Evolutionary conservation across 2,797 vertebrate genomes (phyloP).

Genomic region (Lacerta bilineata): DNA sequence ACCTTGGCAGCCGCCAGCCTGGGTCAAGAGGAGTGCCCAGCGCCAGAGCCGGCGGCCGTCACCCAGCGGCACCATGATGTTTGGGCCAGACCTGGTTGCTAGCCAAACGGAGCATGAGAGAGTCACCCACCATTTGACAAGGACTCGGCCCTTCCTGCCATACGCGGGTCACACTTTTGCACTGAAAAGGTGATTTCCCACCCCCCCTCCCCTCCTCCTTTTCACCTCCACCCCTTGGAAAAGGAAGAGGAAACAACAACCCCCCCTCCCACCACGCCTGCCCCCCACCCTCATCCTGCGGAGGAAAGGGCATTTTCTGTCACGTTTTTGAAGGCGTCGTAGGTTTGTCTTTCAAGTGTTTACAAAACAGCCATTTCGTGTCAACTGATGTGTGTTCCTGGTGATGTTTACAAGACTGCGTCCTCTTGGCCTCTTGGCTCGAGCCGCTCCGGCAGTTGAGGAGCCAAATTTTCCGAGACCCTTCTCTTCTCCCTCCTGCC

Average conservation of each 20-base stretch:
- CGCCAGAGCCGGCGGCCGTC: not conserved
- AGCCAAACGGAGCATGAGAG: slow-evolving; percentile 64
- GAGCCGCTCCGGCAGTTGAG: slow-evolving; percentile 66
- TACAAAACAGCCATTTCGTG: slow-evolving; percentile 78
- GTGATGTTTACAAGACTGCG: slow-evolving; percentile 82
- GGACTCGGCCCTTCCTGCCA: slow-evolving; percentile 42
- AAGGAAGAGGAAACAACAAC: slow-evolving; percentile 57
- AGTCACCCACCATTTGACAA: slow-evolving; percentile 44
- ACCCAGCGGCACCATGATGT: slow-evolving; percentile 53
- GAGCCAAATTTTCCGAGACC: slow-evolving; percentile 56
- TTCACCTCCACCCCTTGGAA: slow-evolving; percentile 74
- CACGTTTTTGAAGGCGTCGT: slow-evolving; percentile 69
- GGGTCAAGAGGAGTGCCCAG: slow-evolving; percentile 1
- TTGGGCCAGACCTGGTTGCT: slow-evolving; percentile 53
- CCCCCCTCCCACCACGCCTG: slow-evolving; percentile 45
- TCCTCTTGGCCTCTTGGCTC: slow-evolving; percentile 73
- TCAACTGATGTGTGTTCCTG: slow-evolving; percentile 80
- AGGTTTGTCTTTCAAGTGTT: slow-evolving; percentile 82
- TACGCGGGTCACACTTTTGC: slow-evolving; percentile 69
- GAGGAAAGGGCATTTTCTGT: slow-evolving; percentile 75
- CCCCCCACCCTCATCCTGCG: slow-evolving; percentile 50
- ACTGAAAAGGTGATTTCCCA: slow-evolving; percentile 76
- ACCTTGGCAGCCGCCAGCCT: slow-evolving; percentile 26
- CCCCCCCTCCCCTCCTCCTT: slow-evolving; percentile 54
- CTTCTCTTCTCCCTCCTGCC: not conserved